phyloP scores from a whole-genome alignment of 1,140 invertebrate genomes.

The Delia radicum region DNA sequence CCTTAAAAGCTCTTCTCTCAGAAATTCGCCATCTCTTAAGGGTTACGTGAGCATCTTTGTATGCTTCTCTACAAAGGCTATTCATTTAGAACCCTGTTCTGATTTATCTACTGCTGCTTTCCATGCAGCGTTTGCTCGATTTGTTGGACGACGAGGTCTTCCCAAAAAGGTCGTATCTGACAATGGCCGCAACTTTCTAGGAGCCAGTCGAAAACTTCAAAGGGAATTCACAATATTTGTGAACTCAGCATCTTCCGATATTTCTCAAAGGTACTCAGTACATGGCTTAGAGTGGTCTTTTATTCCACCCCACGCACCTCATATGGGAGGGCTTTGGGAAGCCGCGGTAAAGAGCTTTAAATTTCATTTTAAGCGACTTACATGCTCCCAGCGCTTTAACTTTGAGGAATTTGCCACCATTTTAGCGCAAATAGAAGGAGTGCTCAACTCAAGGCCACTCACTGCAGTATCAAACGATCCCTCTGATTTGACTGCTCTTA shows the following conservation, averaged over 20 bases:
- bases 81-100: conserved; percentile 11
- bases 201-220: background rate
- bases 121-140: conserved; percentile 21
- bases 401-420: conserved; percentile 44
- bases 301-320: conserved; percentile 31
- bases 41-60: conserved; percentile 17
- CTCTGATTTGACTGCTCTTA: conserved; percentile 23
- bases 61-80: conserved; percentile 21
- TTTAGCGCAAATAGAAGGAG: conserved; percentile 37
- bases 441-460: conserved; percentile 32
- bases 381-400: conserved; percentile 30
- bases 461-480: conserved; percentile 24
- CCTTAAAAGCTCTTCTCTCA: background rate
- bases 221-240: background rate
- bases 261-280: background rate
- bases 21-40: background rate
- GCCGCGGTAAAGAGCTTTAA: conserved; percentile 44
- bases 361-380: conserved; percentile 31
- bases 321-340: conserved; percentile 51
- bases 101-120: conserved; percentile 30
- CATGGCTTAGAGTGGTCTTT: conserved; percentile 23
- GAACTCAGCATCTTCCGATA: background rate
- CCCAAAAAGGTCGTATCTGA: background rate
- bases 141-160: conserved; percentile 19
- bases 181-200: background rate